Evolutionary conservation across 1,140 invertebrate species (phyloP).

Genomic region (Panagrolaimus sp.): DNA sequence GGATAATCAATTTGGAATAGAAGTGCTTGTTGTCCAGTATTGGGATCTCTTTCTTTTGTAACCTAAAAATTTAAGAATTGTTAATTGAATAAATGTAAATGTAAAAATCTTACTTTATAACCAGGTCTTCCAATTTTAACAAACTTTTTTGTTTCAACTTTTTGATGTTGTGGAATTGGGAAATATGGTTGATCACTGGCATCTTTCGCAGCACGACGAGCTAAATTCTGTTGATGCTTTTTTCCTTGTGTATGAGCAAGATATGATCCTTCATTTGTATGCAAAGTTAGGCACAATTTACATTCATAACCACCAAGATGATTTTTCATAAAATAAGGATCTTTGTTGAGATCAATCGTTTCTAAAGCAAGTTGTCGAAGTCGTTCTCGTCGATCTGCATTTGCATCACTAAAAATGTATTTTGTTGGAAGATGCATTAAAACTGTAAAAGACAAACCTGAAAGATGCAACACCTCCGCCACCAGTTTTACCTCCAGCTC

Average conservation of each 20-base stretch:
- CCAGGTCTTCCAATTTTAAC: slow-evolving; percentile 98
- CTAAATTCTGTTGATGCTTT: slow-evolving; percentile 98
- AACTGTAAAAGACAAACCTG: too few relatives aligned
- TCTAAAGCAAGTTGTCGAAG: slow-evolving; percentile 90
- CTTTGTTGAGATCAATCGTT: slow-evolving; percentile 96
- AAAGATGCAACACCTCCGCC: slow-evolving; percentile 93
- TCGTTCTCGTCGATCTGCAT: slow-evolving; percentile 88
- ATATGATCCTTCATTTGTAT: slow-evolving; percentile 99
- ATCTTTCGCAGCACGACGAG: slow-evolving; percentile 92
- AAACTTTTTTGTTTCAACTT: slow-evolving; percentile 76
- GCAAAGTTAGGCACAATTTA: slow-evolving; percentile 93
- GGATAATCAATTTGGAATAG: slow-evolving; percentile 92
- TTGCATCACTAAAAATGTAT: too few relatives aligned
- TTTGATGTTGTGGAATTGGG: slow-evolving; percentile 57
- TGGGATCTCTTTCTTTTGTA: slow-evolving; percentile 92
- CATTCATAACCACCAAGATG: slow-evolving; percentile 97
- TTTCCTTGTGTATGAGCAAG: slow-evolving; percentile 99
- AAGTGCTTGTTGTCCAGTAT: slow-evolving; percentile 88
- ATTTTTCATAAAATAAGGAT: slow-evolving; percentile 99
- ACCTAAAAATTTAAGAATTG: slow-evolving; percentile 64
- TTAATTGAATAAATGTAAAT: background rate
- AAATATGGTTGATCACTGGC: slow-evolving; percentile 82
- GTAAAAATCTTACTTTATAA: slow-evolving; percentile 68
- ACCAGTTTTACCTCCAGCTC: slow-evolving; percentile 95
- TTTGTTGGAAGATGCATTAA: too few relatives aligned